phyloP scores from a whole-genome alignment of 2,113 vertebrate genomes.

The Lonchura striata region DNA sequence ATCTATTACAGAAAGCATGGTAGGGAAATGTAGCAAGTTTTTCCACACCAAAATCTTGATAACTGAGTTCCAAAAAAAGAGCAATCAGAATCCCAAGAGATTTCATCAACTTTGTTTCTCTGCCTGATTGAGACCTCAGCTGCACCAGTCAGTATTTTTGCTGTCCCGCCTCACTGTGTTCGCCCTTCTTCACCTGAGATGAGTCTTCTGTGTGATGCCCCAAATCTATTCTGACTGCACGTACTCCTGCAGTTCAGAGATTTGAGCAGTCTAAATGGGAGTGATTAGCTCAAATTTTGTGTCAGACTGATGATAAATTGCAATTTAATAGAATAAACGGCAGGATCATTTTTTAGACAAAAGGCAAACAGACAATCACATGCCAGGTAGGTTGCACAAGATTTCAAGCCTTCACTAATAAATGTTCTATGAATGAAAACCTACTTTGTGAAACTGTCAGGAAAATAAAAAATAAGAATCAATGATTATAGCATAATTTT shows the following conservation, averaged over 20 bases:
- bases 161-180: neutral
- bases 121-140: neutral
- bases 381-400: neutral
- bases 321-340: neutral
- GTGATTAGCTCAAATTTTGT: neutral
- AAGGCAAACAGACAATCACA: fast-evolving
- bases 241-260: neutral
- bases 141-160: neutral
- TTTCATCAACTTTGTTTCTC: neutral
- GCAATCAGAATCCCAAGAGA: neutral
- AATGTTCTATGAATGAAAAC: neutral
- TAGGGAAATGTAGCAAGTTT: neutral
- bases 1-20: neutral
- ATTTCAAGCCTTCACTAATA: neutral
- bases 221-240: neutral
- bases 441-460: neutral
- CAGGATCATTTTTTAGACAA: neutral
- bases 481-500: neutral
- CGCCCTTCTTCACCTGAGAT: fast-evolving
- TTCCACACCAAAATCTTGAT: neutral
- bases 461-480: neutral
- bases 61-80: neutral
- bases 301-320: neutral
- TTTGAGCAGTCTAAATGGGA: neutral
- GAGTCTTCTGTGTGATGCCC: neutral